These are phyloP conservation scores for Furcifer pardalis DNA, from an alignment of 2,797 vertebrate species.

Conservation along the genomic window DNA sequence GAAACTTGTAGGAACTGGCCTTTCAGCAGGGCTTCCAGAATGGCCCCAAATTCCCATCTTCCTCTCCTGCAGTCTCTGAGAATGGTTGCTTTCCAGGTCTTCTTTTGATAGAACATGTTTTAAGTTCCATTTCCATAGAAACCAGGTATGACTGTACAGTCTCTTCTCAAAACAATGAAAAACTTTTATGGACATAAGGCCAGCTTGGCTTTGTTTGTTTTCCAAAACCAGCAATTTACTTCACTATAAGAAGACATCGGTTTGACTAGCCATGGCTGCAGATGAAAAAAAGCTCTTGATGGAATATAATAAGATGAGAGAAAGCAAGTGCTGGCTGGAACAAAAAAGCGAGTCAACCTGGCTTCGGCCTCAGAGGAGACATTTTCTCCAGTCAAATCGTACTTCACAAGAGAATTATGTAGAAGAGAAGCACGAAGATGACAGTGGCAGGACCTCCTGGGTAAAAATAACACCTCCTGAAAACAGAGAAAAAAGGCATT, in stretches of 20 bases:
- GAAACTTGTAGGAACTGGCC: background rate
- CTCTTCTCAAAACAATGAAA: rapidly evolving
- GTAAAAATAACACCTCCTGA: slow-evolving; percentile 3
- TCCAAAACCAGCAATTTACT: background rate
- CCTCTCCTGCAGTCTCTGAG: background rate
- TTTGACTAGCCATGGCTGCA: slow-evolving; percentile 38
- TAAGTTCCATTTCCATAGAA: slow-evolving; percentile 51
- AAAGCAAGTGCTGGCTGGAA: slow-evolving; percentile 83
- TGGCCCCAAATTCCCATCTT: background rate
- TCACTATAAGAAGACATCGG: background rate
- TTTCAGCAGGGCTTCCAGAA: background rate
- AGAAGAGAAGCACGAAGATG: slow-evolving; percentile 42
- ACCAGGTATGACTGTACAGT: background rate
- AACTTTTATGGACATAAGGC: background rate
- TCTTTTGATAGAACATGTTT: rapidly evolving
- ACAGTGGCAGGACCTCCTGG: slow-evolving; percentile 55
- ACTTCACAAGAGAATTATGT: slow-evolving; percentile 28
- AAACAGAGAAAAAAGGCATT: slow-evolving; percentile 75
- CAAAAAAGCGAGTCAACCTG: slow-evolving; percentile 59
- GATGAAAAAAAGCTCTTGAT: slow-evolving; percentile 57
- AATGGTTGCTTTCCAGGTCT: background rate
- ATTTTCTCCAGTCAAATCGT: slow-evolving; percentile 72
- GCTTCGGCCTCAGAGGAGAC: slow-evolving; percentile 74
- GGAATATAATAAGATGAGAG: slow-evolving; percentile 75
- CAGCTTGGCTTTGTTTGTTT: slow-evolving; percentile 7